Evolutionary conservation across 2,797 vertebrate genomes (phyloP).

Genomic region (Dallia pectoralis): DNA sequence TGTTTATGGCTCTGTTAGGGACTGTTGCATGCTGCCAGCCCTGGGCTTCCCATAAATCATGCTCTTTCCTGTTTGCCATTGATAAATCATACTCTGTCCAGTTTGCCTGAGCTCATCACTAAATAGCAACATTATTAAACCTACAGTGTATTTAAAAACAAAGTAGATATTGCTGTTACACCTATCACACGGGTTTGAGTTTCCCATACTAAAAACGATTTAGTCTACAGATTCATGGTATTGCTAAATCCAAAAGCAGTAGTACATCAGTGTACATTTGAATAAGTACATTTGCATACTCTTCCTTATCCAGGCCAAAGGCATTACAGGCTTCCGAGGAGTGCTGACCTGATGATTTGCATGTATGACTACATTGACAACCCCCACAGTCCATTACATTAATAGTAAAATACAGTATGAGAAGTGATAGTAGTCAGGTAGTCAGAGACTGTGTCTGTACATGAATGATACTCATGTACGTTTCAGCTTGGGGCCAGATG

Average conservation of each 20-base stretch:
- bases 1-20: background rate
- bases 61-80: too few species aligned
- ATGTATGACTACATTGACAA: slow-evolving; percentile 63
- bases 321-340: slow-evolving; percentile 68
- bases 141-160: background rate
- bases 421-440: slow-evolving; percentile 6
- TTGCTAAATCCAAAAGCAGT: background rate
- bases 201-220: background rate
- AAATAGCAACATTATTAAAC: background rate
- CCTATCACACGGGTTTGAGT: background rate
- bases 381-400: slow-evolving; percentile 26
- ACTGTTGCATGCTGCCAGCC: background rate
- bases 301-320: slow-evolving; percentile 71
- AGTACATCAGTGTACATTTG: slow-evolving; percentile 56
- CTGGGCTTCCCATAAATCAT: background rate
- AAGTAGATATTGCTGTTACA: background rate
- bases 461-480: background rate
- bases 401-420: slow-evolving; percentile 23
- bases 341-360: slow-evolving; percentile 75
- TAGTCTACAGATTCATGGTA: background rate
- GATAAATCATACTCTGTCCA: background rate
- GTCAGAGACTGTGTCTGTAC: background rate
- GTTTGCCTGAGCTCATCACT: background rate
- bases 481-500: background rate
- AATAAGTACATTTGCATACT: slow-evolving; percentile 77